phyloP scores from a whole-genome alignment of 35 echinoderm and acorn worm species.

The Heliocidaris erythrogramma region DNA sequence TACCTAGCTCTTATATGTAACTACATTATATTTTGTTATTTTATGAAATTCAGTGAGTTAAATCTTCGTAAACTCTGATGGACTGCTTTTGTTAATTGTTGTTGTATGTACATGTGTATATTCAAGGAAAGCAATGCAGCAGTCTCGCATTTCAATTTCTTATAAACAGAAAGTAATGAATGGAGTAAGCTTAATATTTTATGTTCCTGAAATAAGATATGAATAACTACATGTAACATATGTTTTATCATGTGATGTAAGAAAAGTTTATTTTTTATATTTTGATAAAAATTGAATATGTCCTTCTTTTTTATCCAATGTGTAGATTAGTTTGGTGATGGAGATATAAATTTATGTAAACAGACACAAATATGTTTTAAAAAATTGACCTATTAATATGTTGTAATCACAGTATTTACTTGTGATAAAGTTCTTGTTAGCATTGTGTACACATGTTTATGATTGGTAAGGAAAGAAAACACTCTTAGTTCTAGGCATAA shows the following conservation, averaged over 20 bases:
- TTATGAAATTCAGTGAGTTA: no score
- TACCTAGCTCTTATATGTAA: no score
- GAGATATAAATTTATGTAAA: not conserved
- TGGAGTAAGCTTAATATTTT: not conserved
- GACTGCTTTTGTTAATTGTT: no score
- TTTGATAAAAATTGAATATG: not conserved
- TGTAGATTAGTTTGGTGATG: not conserved
- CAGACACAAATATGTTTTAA: no score
- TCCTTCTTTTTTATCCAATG: not conserved
- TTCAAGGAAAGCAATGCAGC: not conserved
- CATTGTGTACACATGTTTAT: no score
- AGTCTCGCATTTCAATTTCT: not conserved
- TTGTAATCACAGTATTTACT: no score
- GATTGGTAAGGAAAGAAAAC: no score
- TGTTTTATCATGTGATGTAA: not conserved
- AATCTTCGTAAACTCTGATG: no score
- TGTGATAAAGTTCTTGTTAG: no score
- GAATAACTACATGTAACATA: not conserved
- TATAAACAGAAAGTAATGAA: not conserved
- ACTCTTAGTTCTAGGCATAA: no score
- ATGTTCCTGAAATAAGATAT: not conserved
- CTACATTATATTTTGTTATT: no score
- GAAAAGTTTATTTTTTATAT: not conserved
- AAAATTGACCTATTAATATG: no score
- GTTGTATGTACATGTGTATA: not conserved